These are phyloP conservation scores for Microctonus brassicae DNA, from an alignment of 2,888 invertebrate species.

Conservation along the genomic window DNA sequence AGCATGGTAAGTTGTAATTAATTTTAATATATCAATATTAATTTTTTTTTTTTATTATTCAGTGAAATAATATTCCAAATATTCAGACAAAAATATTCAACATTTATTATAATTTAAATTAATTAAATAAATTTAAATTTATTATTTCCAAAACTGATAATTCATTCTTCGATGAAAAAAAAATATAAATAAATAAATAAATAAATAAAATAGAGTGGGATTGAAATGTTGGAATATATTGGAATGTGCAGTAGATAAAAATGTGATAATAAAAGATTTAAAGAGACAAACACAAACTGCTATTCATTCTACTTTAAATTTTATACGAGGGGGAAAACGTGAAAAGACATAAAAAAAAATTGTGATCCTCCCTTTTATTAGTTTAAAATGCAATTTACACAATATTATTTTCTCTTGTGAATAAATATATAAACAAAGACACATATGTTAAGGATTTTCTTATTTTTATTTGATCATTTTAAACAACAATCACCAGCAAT, in stretches of 20 bases:
- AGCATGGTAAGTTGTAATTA: conserved; percentile 61
- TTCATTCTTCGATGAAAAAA: too few relatives aligned
- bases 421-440: not conserved
- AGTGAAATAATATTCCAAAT: too few relatives aligned
- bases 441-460: not conserved
- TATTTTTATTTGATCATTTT: not conserved
- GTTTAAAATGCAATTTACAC: not conserved
- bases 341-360: not conserved
- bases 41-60: not conserved
- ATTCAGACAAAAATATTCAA: not conserved
- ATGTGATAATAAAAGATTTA: not conserved
- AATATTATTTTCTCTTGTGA: not conserved
- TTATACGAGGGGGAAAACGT: not conserved
- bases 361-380: not conserved
- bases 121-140: not conserved
- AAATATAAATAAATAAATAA: not conserved
- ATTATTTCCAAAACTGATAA: too few relatives aligned
- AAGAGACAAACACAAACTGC: not conserved
- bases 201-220: not conserved
- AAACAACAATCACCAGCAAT: too few relatives aligned
- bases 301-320: not conserved
- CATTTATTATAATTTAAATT: not conserved
- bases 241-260: not conserved
- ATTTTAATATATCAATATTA: not conserved
- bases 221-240: not conserved